phyloP scores from a whole-genome alignment of 2,113 vertebrate genomes.

The Plecotus auritus region DNA sequence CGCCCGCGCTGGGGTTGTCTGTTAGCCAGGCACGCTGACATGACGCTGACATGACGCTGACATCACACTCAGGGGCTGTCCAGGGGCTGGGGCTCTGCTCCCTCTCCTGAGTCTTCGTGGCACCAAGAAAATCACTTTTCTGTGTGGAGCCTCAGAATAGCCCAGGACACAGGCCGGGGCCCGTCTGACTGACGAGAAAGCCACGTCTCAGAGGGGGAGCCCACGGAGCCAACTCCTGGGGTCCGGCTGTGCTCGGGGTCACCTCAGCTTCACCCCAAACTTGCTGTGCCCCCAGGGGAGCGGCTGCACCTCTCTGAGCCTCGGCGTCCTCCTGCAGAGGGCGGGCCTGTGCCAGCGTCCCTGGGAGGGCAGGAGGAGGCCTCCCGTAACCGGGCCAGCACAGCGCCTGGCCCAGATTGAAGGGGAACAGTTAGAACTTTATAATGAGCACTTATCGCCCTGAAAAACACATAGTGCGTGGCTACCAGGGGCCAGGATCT shows the following conservation, averaged over 20 bases:
- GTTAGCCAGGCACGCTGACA: neutral
- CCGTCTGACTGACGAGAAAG: neutral
- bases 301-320: neutral
- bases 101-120: too few species aligned
- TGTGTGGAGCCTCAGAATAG: too few species aligned
- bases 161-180: too few species aligned
- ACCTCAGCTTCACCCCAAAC: neutral
- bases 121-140: too few species aligned
- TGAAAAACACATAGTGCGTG: neutral
- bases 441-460: neutral
- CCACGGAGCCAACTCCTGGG: neutral
- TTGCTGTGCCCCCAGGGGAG: too few species aligned
- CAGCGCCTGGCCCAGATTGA: neutral
- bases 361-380: neutral
- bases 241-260: neutral
- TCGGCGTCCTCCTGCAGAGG: neutral
- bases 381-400: neutral
- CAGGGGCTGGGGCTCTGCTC: too few species aligned
- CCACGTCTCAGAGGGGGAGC: neutral
- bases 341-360: neutral
- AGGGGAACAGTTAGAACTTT: neutral
- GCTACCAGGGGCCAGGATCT: neutral
- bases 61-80: fast-evolving
- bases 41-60: neutral
- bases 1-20: neutral